Conservation (phyloP, 1,140 invertebrate species). For the Caenorhabditis tropicalis region DNA sequence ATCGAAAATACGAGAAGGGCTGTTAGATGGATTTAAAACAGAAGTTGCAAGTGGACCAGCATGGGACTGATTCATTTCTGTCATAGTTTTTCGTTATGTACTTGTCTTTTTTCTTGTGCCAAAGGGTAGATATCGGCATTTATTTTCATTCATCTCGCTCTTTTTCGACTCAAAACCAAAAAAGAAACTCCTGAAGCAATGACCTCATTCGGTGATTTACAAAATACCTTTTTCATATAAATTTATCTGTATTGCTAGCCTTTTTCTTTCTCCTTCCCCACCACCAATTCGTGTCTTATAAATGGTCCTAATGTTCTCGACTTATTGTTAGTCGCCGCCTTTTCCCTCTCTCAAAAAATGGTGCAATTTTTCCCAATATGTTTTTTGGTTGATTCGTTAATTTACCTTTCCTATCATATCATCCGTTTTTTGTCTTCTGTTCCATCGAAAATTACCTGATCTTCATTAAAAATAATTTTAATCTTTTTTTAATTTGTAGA, state of each 20-base stretch:
- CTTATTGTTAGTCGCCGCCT: not conserved
- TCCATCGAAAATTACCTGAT: constrained; percentile 33
- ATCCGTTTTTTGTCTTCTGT: constrained; percentile 16
- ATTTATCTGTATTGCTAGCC: no score
- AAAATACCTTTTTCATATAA: not conserved
- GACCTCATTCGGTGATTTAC: constrained; percentile 28
- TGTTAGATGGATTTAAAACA: constrained; percentile 25
- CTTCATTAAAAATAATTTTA: constrained; percentile 1
- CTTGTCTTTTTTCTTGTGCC: not conserved
- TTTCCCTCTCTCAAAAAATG: not conserved
- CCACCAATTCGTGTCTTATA: not conserved
- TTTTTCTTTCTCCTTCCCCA: not conserved
- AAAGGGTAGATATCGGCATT: constrained; percentile 33
- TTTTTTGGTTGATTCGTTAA: not conserved
- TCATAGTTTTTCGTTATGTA: not conserved
- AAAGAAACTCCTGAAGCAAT: not conserved
- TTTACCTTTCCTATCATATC: not conserved
- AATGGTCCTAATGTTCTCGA: not conserved
- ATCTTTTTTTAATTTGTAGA: not conserved
- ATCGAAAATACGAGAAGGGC: constrained; percentile 23
- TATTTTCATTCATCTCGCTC: not conserved
- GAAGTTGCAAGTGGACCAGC: not conserved
- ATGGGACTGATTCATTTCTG: not conserved
- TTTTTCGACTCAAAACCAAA: not conserved
- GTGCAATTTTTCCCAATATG: not conserved